These are phyloP conservation scores for Coboldia fuscipes DNA, from an alignment of 1,140 invertebrate genomes.

Conservation along the genomic window DNA sequence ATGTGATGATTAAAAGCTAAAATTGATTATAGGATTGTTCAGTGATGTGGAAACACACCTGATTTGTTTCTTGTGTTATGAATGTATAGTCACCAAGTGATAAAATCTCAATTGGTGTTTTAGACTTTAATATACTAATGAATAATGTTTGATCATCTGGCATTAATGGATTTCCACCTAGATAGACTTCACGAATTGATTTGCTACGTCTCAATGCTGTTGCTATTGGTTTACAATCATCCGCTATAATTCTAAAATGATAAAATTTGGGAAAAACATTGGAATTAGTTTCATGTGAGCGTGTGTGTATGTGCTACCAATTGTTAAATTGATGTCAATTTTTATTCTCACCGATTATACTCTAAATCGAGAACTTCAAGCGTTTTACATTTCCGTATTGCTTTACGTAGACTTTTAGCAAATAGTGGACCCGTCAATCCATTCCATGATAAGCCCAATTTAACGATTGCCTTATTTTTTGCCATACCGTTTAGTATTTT, in stretches of 20 bases:
- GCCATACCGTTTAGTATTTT: not conserved
- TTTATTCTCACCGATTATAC: too few relatives aligned
- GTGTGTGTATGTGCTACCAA: not conserved
- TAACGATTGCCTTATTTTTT: not conserved
- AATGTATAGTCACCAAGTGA: too few relatives aligned
- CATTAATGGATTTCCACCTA: not conserved
- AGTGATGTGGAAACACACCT: too few relatives aligned
- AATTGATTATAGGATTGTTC: too few relatives aligned
- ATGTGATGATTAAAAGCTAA: too few relatives aligned
- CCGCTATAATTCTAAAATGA: too few relatives aligned
- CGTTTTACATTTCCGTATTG: not conserved
- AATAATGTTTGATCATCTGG: not conserved
- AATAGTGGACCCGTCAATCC: not conserved
- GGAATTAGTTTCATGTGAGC: not conserved
- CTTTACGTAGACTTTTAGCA: not conserved
- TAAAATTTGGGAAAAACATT: not conserved
- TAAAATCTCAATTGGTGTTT: not conserved
- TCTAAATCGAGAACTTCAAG: too few relatives aligned
- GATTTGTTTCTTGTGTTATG: too few relatives aligned
- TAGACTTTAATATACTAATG: not conserved
- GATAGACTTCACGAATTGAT: not conserved
- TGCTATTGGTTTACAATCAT: too few relatives aligned
- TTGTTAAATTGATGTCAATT: not conserved
- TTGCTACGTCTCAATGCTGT: too few relatives aligned
- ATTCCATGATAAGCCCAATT: not conserved